These are phyloP conservation scores for Euura saliciscinereae DNA, from an alignment of 1,140 invertebrate species.

Conservation along the genomic window DNA sequence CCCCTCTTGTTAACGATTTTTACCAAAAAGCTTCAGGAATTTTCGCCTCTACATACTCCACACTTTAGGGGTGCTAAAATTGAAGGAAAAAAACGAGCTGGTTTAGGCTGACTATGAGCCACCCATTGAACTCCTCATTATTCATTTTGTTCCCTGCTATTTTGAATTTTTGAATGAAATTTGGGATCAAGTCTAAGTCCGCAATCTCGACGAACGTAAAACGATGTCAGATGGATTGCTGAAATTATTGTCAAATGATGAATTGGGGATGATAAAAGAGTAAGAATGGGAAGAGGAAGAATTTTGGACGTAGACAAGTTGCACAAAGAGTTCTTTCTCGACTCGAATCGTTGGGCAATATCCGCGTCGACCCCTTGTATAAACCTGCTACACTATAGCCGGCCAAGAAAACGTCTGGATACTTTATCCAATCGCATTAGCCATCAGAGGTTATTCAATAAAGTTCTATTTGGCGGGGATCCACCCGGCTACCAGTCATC, in stretches of 20 bases:
- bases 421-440: slow-evolving; percentile 7
- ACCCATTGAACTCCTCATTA: no score
- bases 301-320: neutral
- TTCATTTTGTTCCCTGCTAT: no score
- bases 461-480: neutral
- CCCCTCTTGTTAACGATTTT: neutral
- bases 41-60: neutral
- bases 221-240: neutral
- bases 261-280: neutral
- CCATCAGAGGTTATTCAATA: neutral
- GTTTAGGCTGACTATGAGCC: neutral
- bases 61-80: neutral
- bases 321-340: neutral
- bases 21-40: neutral
- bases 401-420: neutral
- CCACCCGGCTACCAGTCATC: neutral
- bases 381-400: neutral
- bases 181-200: neutral
- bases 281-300: neutral
- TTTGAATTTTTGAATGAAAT: neutral
- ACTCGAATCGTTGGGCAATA: neutral
- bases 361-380: neutral
- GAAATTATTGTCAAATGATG: neutral
- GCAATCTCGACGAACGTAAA: neutral
- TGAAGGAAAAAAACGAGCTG: neutral